phyloP scores from a whole-genome alignment of 2,113 vertebrate genomes.

The Sminthopsis crassicaudata region DNA sequence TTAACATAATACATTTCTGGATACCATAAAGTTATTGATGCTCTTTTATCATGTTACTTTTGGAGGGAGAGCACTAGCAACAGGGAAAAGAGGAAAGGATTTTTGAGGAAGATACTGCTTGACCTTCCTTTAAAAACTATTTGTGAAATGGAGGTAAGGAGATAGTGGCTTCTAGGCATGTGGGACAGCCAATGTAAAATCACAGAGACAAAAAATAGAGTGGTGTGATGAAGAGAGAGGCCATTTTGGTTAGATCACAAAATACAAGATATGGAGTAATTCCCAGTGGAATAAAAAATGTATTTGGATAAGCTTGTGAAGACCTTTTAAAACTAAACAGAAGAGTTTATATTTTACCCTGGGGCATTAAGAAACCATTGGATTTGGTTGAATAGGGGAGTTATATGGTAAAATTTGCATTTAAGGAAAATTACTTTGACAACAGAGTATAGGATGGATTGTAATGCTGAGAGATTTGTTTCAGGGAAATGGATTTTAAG shows the following conservation, averaged over 20 bases:
- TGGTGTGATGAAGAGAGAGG: neutral
- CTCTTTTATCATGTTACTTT: neutral
- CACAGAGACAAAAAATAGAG: neutral
- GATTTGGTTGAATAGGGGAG: neutral
- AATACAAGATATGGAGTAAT: neutral
- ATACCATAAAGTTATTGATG: neutral
- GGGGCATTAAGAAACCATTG: neutral
- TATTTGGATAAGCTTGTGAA: neutral
- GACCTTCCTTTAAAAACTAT: neutral
- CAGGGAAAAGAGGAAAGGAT: neutral
- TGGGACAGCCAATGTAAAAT: neutral
- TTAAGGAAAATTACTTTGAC: neutral
- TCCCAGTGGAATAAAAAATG: neutral
- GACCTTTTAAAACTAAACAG: neutral
- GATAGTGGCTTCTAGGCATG: neutral
- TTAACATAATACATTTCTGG: neutral
- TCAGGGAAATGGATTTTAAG: neutral
- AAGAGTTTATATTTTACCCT: neutral
- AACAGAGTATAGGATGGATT: neutral
- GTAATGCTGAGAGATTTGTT: neutral
- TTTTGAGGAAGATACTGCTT: neutral
- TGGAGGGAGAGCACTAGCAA: neutral
- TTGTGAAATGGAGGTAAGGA: neutral
- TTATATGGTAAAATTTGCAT: neutral
- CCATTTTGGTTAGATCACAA: neutral